Conservation (phyloP, 2,113 vertebrate species). For the Phaetusa simplex region DNA sequence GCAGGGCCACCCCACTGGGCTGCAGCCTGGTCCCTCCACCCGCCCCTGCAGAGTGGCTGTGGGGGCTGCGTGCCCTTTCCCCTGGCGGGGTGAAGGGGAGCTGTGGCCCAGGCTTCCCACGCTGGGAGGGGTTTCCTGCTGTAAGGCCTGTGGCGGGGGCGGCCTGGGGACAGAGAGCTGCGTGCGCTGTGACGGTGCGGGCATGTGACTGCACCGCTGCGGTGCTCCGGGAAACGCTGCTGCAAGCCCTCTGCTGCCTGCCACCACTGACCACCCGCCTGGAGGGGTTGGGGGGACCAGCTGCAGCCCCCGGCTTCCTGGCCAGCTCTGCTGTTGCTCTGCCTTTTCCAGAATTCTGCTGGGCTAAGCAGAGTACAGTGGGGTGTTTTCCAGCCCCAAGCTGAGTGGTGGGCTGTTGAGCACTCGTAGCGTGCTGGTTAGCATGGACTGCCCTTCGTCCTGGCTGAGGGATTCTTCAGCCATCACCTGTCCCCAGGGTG, state of each 20-base stretch:
- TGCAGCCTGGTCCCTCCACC: not conserved
- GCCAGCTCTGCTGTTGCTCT: not conserved
- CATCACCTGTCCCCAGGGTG: accelerated
- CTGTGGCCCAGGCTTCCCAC: not conserved
- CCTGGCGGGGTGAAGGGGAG: not conserved
- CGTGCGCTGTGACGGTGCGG: not conserved
- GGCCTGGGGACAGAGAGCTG: not conserved
- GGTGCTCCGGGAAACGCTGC: not conserved
- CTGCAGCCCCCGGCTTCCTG: not conserved
- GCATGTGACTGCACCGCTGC: not conserved
- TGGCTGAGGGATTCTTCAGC: not conserved
- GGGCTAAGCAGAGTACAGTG: not conserved
- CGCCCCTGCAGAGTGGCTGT: accelerated
- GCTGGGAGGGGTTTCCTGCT: not conserved
- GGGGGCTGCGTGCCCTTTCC: not conserved
- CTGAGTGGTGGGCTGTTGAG: not conserved
- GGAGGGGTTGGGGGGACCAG: accelerated
- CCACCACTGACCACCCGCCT: accelerated
- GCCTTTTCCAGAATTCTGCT: not conserved
- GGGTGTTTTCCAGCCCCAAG: not conserved
- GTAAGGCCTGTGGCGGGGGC: not conserved
- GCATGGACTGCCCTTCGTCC: accelerated
- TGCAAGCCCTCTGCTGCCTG: not conserved
- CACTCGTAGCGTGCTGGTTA: accelerated
- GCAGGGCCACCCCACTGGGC: accelerated